Conservation (phyloP, 2,888 invertebrate species). For the Nemotelus pantherinus region DNA sequence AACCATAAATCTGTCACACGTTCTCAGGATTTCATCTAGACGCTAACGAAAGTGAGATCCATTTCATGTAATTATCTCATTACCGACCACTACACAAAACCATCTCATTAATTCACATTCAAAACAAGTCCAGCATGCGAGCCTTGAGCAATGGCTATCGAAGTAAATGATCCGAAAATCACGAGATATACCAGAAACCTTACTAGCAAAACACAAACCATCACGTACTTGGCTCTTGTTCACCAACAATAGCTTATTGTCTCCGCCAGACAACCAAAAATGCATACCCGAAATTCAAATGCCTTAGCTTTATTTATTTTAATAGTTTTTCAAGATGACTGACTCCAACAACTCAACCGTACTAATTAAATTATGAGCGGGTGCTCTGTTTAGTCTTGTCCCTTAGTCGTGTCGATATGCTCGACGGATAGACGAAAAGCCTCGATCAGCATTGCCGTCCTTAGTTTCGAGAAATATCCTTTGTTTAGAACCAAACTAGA, state of each 20-base stretch:
- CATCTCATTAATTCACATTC: slow-evolving; percentile 34
- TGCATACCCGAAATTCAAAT: not conserved
- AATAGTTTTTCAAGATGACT: slow-evolving; percentile 43
- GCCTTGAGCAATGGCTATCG: not conserved
- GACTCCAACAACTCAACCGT: slow-evolving; percentile 30
- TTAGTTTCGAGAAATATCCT: slow-evolving; percentile 18
- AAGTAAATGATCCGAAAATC: not conserved
- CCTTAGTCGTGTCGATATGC: not conserved
- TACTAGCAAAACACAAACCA: not conserved
- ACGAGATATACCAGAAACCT: not conserved
- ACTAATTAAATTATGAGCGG: slow-evolving; percentile 42
- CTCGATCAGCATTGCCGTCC: not conserved
- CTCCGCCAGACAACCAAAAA: not conserved
- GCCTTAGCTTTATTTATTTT: slow-evolving; percentile 26
- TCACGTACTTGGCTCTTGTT: not conserved
- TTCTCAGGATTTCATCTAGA: no score
- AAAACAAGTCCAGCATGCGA: slow-evolving; percentile 12
- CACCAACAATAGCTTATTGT: slow-evolving; percentile 1
- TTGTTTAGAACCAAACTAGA: slow-evolving; percentile 3
- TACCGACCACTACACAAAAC: slow-evolving; percentile 17
- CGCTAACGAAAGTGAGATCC: not conserved
- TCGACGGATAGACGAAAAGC: not conserved
- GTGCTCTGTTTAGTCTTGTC: not conserved
- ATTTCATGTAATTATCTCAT: slow-evolving; percentile 31
- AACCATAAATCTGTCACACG: no score